Evolutionary conservation across 2,113 vertebrate species (phyloP).

Genomic region (Crotalus tigris): DNA sequence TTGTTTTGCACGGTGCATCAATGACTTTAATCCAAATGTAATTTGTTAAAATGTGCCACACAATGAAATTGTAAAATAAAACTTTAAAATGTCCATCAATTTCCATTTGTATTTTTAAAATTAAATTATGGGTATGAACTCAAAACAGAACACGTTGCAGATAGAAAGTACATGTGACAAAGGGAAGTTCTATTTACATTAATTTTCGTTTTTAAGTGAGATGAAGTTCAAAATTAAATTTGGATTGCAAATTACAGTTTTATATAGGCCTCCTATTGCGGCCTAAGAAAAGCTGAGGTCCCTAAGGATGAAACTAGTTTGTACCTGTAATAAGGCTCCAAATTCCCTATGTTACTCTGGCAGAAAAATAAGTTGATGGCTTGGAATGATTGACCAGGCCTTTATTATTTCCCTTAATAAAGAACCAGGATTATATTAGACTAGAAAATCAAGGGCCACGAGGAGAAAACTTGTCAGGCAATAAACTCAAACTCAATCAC

Average conservation of each 20-base stretch:
- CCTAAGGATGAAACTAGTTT: conserved; percentile 72
- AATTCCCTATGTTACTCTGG: conserved; percentile 70
- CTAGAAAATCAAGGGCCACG: conserved; percentile 32
- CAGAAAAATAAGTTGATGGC: conserved; percentile 60
- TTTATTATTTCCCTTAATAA: conserved; percentile 69
- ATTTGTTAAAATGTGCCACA: conserved; percentile 49
- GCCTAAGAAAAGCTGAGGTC: conserved; percentile 65
- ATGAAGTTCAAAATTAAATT: conserved; percentile 75
- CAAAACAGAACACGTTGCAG: conserved; percentile 54
- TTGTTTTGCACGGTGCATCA: conserved; percentile 41
- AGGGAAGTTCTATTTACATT: conserved; percentile 63
- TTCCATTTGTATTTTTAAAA: conserved; percentile 58
- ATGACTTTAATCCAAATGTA: conserved; percentile 37
- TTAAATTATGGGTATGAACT: conserved; percentile 54
- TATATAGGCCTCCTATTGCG: conserved; percentile 65
- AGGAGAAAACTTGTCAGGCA: conserved; percentile 25
- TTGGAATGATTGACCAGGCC: conserved; percentile 40
- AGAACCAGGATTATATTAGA: conserved; percentile 48
- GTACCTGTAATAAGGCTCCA: conserved; percentile 63
- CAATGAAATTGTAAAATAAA: conserved; percentile 50
- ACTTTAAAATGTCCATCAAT: conserved; percentile 57
- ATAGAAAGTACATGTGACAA: conserved; percentile 49
- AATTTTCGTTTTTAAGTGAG: conserved; percentile 71
- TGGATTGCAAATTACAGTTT: conserved; percentile 75
- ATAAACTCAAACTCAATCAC: conserved; percentile 33